Base-by-base conservation (phyloP, 1,140 invertebrate species). In the Eupeodes corollae region DNA sequence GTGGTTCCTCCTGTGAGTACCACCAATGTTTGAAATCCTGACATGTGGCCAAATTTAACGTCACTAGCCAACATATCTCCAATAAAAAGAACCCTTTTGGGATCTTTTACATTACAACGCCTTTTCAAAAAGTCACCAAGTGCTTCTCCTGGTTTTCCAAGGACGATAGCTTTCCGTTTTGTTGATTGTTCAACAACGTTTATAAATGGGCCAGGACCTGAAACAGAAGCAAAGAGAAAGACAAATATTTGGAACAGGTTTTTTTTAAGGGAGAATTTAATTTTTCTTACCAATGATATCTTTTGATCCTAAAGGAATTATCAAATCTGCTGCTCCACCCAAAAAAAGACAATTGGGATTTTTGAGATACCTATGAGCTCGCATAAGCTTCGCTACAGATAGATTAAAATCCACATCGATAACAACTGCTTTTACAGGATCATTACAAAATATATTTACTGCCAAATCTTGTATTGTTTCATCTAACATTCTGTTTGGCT, bases 31-130 rank as follows among this genome's bases (percentile, higher is more conserved):
- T 73, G 66, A 51, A 78, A 79, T 21, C 75, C 74, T 8, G 68
- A 70, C 14, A 68, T 54, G 15, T 65, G 69, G 0, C 70, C 78
- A 31, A 80, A 73, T 10, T 68, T 70, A 12, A 80, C 70, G 45
- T 80, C 77, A 50, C 73, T 69, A 26, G 69, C 63, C 16, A 76
- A 73, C 67, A 75, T 74, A 38, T 80, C 78, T 15, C 78, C 78
- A 48, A 80, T 71, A 41, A 80, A 78, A 13, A 80, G 66, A 8
- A 78, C 75, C 48, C 73, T 68, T 26, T 56, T 58, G 0, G 74
- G 62, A 46, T 77, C 60, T 1, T 57, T 63, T 9, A 74, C 55
- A 0, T 68, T 59, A 18, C 70, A 74, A 3, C 67, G 62, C 3
- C 65, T 15, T 3, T 63, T 47, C 13, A 74, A 35, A 5, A 67